Evolutionary conservation across 2,888 invertebrate genomes (phyloP).

Genomic region (Furcula furcula): DNA sequence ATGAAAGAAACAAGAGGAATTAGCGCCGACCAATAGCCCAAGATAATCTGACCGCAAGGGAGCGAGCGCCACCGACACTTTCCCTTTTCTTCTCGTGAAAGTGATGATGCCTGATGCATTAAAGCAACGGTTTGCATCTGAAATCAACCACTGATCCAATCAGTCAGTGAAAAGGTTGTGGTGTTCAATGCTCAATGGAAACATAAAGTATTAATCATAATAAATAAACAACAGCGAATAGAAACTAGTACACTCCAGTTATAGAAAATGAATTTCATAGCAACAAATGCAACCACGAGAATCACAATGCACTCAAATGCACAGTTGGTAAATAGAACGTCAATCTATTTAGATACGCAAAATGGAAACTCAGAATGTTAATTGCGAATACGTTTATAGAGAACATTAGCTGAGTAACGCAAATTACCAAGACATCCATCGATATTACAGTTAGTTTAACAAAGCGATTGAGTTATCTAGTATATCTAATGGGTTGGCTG

Average conservation of each 20-base stretch:
- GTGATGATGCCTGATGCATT: slow-evolving; percentile 74
- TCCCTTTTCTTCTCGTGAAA: slow-evolving; percentile 80
- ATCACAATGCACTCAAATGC: slow-evolving; percentile 40
- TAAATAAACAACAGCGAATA: slow-evolving; percentile 18
- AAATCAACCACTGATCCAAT: slow-evolving; percentile 47
- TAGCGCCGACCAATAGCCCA: slow-evolving; percentile 63
- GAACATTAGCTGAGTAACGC: slow-evolving; percentile 35
- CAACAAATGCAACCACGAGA: slow-evolving; percentile 37
- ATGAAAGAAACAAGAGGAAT: slow-evolving; percentile 73
- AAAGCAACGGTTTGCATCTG: slow-evolving; percentile 62
- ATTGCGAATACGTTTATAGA: slow-evolving; percentile 54
- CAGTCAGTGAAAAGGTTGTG: slow-evolving; percentile 30
- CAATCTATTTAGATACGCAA: slow-evolving; percentile 54
- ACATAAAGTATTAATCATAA: slow-evolving; percentile 6
- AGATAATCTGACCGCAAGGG: slow-evolving; percentile 78
- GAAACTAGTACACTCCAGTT: slow-evolving; percentile 18
- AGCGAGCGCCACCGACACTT: slow-evolving; percentile 68
- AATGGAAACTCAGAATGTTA: slow-evolving; percentile 56
- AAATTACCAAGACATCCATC: slow-evolving; percentile 39
- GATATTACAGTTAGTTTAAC: slow-evolving; percentile 19
- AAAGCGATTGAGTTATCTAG: slow-evolving; percentile 23
- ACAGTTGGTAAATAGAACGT: slow-evolving; percentile 48
- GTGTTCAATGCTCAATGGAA: slow-evolving; percentile 9
- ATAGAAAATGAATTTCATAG: slow-evolving; percentile 44
- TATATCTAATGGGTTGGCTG: slow-evolving; percentile 36